Percentiles rank a stretch among this genome's conserved stretches.
Conservation (phyloP, 2,888 invertebrate genomes). For the Synanthedon andrenaeformis region DNA sequence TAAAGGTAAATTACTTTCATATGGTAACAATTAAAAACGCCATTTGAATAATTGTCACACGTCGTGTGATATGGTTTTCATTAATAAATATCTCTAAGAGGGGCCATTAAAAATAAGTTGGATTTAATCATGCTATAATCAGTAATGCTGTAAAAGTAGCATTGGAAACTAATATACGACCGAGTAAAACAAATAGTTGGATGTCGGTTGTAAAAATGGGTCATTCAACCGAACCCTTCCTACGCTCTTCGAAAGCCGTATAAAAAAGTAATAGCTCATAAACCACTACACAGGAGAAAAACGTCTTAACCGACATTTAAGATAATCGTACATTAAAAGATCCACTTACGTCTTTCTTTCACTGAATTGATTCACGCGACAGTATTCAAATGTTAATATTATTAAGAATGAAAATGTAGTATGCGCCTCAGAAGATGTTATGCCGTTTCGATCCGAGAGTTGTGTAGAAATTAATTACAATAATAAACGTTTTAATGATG, state of each 20-base stretch:
- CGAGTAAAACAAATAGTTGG: neutral
- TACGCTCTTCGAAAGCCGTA: constrained; percentile 9
- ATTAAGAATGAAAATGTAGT: neutral
- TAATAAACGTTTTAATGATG: neutral
- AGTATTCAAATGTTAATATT: neutral
- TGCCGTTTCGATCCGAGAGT: neutral
- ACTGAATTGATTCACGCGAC: neutral
- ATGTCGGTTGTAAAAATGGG: constrained; percentile 2
- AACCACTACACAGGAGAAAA: neutral
- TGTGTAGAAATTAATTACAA: constrained; percentile 9
- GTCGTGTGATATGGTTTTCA: too few species aligned
- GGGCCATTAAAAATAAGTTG: too few species aligned
- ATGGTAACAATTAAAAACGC: too few species aligned
- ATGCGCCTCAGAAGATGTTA: neutral
- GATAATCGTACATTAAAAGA: neutral
- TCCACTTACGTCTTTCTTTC: neutral
- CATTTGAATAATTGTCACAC: too few species aligned
- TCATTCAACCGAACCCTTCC: constrained; percentile 4
- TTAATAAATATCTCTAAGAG: too few species aligned
- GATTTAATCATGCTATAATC: too few species aligned
- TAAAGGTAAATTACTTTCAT: too few species aligned
- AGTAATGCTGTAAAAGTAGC: neutral
- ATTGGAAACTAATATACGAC: neutral
- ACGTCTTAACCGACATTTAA: neutral
- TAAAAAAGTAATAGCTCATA: constrained; percentile 4